Base-by-base conservation (phyloP, 1,140 invertebrate genomes). In the Pseudobourletiella spinata region DNA sequence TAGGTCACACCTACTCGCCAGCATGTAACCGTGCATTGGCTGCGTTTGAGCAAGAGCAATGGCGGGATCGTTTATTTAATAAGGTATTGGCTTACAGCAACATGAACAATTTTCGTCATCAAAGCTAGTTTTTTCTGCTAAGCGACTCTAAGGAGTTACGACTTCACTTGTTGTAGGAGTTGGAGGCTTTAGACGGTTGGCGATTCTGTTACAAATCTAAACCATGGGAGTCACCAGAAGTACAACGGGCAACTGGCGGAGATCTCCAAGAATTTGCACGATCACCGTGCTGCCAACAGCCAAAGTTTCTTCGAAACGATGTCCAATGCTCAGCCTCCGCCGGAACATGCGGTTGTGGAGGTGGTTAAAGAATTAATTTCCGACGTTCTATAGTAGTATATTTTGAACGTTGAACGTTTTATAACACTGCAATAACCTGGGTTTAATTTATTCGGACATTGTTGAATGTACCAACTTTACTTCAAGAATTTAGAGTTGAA, bases 181-280 rank as follows among this genome's bases (percentile, higher is more conserved):
- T 69, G 35, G 64, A 69, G 57, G 67, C 67, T 43, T 48, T 69
- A 30, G 67, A 69, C 42, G 67, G 67, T 11, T 69, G 67, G 67
- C 43, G 67, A 20, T 64, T 66, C 57, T 69, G 67, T 42, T 69
- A 69, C 62, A 66, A 66, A 46, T 48, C 51, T 2, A 69, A 69
- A 42, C 67, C 67, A 0, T 69, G 67, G 67, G 67, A 69, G 39
- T 64, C 64, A 4, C 58, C 61, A 14, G 64, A 69, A 62, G 46
- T 57, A 4, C 48, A 44, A 11, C 61, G 67, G 11, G 26, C 63
- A n/a, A 57, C 39, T 18, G 48, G 44, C 28, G 18, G n/a, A 15
- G 67, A 68, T 32, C 63, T 68, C 44, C 67, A 68, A 50, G 60
- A 68, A 51, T 68, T 68, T 28, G 16, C 50, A 14, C 22, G 63